Percentiles rank a stretch among this genome's conserved stretches.
These are phyloP conservation scores for Epicampocera succincta DNA, from an alignment of 2,888 invertebrate genomes.

Conservation along the genomic window DNA sequence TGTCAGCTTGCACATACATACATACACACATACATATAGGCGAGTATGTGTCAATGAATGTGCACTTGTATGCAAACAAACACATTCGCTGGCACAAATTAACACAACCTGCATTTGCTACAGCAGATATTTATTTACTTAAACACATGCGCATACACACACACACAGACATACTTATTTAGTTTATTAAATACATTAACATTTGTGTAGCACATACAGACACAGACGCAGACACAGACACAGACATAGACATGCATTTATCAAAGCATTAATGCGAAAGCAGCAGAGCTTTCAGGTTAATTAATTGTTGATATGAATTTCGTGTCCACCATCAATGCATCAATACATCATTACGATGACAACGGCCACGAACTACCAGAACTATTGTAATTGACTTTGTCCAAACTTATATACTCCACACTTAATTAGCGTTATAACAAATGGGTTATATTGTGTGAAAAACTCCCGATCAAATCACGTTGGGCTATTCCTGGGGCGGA, in stretches of 20 bases:
- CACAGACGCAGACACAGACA: too few relatives aligned
- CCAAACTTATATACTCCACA: not conserved
- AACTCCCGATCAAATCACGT: not conserved
- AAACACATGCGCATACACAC: not conserved
- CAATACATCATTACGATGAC: constrained; percentile 28
- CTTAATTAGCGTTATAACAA: constrained; percentile 19
- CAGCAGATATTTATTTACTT: not conserved
- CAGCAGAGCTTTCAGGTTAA: constrained; percentile 39
- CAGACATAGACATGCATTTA: not conserved
- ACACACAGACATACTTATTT: not conserved
- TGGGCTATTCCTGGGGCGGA: not conserved
- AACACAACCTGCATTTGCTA: too few relatives aligned
- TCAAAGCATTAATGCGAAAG: constrained; percentile 1
- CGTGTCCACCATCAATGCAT: constrained; percentile 56
- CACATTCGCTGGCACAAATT: too few relatives aligned
- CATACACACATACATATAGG: not conserved
- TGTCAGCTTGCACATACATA: constrained; percentile 14
- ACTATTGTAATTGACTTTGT: constrained; percentile 18
- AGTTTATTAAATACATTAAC: not conserved
- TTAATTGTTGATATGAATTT: constrained; percentile 68
- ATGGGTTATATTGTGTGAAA: not conserved
- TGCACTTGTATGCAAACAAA: too few relatives aligned
- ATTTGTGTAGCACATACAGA: too few relatives aligned
- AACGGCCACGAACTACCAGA: not conserved
- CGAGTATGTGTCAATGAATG: too few relatives aligned